A percentile compares a stretch with the other conserved stretches of the same genome.
These are phyloP conservation scores for Cephus sareptanus DNA, from an alignment of 2,888 invertebrate genomes.

Conservation along the genomic window DNA sequence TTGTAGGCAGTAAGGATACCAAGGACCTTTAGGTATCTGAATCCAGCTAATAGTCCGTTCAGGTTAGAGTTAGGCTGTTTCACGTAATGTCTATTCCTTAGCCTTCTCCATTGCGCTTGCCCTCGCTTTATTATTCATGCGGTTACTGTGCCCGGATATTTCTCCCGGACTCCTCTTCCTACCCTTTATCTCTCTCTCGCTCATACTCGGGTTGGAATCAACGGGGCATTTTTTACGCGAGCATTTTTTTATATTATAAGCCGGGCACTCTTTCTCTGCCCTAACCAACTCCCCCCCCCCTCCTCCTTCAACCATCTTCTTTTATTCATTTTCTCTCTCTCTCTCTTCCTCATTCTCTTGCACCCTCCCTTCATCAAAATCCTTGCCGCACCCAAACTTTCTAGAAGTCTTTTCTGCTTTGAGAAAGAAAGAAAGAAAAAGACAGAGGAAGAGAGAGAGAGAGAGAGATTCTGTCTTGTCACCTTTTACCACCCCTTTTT, in stretches of 20 bases:
- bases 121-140: slow-evolving; percentile 23
- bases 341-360: not conserved
- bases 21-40: not conserved
- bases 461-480: not conserved
- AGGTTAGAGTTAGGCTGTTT: not conserved
- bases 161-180: not conserved
- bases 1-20: not conserved
- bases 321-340: not conserved
- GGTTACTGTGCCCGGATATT: slow-evolving; percentile 12
- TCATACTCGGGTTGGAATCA: not conserved
- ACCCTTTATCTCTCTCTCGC: slow-evolving; percentile 3
- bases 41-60: not conserved
- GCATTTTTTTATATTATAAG: slow-evolving; percentile 16
- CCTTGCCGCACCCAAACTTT: not conserved
- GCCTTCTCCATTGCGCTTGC: slow-evolving; percentile 8
- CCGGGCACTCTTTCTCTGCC: slow-evolving; percentile 13
- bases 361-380: not conserved
- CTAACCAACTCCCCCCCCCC: not conserved
- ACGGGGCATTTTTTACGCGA: not conserved
- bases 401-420: not conserved
- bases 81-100: not conserved
- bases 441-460: too few relatives aligned
- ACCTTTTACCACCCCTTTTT: not conserved
- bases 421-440: not conserved
- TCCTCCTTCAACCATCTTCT: not conserved